Base-by-base conservation (phyloP, 2,797 vertebrate species). In the Balearica regulorum region DNA sequence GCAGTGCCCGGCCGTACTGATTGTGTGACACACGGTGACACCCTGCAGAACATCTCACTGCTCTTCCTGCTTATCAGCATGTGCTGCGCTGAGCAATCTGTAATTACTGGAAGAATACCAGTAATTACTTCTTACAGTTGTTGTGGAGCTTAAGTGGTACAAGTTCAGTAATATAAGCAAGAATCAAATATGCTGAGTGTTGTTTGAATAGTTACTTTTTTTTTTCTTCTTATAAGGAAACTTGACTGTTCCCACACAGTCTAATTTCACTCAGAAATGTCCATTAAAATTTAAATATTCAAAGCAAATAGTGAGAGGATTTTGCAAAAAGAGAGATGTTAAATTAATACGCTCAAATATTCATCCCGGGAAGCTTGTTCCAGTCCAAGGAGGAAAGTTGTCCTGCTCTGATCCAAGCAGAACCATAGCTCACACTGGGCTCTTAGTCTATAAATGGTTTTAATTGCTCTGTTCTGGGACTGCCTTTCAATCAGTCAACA, bases 401-500 rank as follows among this genome's bases (percentile, higher is more conserved):
- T 85, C 53, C 68, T 35, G 53, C 46, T 16, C 19, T 8, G 51
- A 54, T 58, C 81, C 19, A 33, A 70, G 72, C n/a, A 86, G 73
- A 89, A 73, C 55, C 69, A 2, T 0, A 53, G 61, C 71, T 71
- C 61, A 31, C 37, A 6, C 9, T 35, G 76, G 17, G 53, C 25
- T 93, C 78, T 6, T 19, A 49, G 61, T 26, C 71, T 91, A 48
- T 60, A 87, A 96, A 81, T 72, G 72, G 61, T 44, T 85, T 35
- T 55, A 91, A 25, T 21, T 55, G 68, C 49, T 71, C 68, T 89
- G 60, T 49, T 93, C 76, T 89, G 87, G 84, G 78, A 37, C 78
- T 83, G 75, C 48, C 68, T 89, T 89, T 93, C 89, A 92, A 64
- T 70, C 89, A 91, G 33, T 54, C 82, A 87, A 89, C 84, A 91